phyloP scores from a whole-genome alignment of 2,888 invertebrate genomes.

The Drosophila yooni region DNA sequence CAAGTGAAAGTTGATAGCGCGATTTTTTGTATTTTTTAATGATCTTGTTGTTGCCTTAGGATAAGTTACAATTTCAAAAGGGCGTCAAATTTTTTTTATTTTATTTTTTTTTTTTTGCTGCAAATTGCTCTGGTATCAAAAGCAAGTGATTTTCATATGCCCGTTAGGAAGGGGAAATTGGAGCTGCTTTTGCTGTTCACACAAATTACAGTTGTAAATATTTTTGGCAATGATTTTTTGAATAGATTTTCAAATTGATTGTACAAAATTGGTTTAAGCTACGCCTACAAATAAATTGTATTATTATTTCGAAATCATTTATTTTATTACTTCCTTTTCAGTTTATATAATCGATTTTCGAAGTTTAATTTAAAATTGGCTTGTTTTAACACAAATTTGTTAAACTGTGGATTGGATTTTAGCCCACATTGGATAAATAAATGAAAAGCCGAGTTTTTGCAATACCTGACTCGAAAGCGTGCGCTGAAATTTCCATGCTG shows the following conservation, averaged over 20 bases:
- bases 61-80: conserved; percentile 40
- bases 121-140: background rate
- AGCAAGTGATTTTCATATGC: conserved; percentile 2
- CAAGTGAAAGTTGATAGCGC: conserved; percentile 70
- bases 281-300: background rate
- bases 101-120: background rate
- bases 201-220: background rate
- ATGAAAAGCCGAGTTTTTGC: background rate
- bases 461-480: background rate
- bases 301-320: background rate
- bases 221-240: background rate
- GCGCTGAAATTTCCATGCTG: conserved; percentile 16
- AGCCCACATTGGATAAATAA: background rate
- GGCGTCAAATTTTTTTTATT: conserved; percentile 31
- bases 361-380: background rate
- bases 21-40: conserved; percentile 3
- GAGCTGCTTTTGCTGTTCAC: background rate
- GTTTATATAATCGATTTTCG: background rate
- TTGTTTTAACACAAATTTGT: background rate
- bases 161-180: background rate
- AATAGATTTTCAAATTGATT: background rate
- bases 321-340: background rate
- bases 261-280: background rate
- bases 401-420: background rate
- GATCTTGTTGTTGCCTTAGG: conserved; percentile 32